Conservation (phyloP, 2,888 invertebrate genomes). For the Platycheirus albimanus region DNA sequence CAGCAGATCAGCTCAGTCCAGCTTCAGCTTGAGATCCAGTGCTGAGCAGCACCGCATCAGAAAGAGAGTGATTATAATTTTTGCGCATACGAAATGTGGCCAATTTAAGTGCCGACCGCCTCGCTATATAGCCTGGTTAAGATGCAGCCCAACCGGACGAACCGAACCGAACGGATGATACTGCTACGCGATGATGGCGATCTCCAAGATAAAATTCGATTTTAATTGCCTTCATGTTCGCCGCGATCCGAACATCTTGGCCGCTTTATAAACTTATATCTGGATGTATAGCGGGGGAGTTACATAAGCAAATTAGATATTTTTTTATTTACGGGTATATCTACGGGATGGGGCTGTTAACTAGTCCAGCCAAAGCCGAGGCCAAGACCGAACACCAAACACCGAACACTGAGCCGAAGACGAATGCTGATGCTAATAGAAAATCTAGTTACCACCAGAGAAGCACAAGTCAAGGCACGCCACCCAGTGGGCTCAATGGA, state of each 20-base stretch:
- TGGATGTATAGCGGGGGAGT: slow-evolving; percentile 52
- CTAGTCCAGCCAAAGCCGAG: slow-evolving; percentile 16
- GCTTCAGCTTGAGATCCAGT: too few relatives aligned
- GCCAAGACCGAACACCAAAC: not conserved
- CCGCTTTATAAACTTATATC: not conserved
- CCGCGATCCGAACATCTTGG: slow-evolving; percentile 62
- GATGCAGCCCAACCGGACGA: slow-evolving; percentile 48
- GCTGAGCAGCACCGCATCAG: too few relatives aligned
- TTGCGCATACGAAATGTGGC: slow-evolving; percentile 64
- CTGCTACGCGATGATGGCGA: slow-evolving; percentile 55
- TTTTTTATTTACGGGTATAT: too few relatives aligned
- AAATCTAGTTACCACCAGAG: slow-evolving; percentile 71
- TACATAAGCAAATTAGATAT: slow-evolving; percentile 69
- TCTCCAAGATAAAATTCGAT: slow-evolving; percentile 74
- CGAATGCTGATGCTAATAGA: slow-evolving; percentile 38
- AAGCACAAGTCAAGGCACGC: slow-evolving; percentile 68
- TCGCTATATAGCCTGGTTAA: not conserved
- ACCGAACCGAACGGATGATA: slow-evolving; percentile 45
- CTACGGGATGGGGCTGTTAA: slow-evolving; percentile 38
- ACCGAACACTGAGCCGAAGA: too few relatives aligned
- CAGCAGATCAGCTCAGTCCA: too few relatives aligned
- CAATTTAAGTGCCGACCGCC: slow-evolving; percentile 14
- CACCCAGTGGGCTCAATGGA: slow-evolving; percentile 65
- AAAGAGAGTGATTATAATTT: slow-evolving; percentile 65
- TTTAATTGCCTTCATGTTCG: slow-evolving; percentile 80